Percentiles rank a stretch among this genome's conserved stretches.
Evolutionary conservation across 2,888 invertebrate species (phyloP).

Genomic region (Platycheirus rosarum): DNA sequence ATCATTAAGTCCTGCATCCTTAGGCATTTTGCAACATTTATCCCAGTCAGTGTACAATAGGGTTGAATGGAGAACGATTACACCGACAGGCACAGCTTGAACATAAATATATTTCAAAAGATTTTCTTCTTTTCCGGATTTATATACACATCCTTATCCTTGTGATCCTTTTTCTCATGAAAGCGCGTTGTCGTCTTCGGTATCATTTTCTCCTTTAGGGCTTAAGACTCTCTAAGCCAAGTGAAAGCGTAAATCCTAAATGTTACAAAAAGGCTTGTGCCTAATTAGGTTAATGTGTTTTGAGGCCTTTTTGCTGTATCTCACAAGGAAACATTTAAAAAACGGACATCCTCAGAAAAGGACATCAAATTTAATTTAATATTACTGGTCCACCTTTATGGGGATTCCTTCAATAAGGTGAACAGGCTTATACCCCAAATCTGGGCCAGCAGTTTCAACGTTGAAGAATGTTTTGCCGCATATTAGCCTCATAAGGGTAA

Average conservation of each 20-base stretch:
- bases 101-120: conserved; percentile 24
- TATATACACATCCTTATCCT: too few relatives aligned
- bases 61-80: conserved; percentile 41
- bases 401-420: conserved; percentile 26
- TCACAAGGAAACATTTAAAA: background rate
- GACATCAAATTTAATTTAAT: conserved; percentile 59
- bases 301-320: background rate
- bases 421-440: background rate
- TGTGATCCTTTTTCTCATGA: conserved; percentile 51
- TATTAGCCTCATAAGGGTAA: conserved; percentile 37
- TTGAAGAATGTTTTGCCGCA: conserved; percentile 29
- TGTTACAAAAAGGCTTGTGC: conserved; percentile 36
- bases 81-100: conserved; percentile 22
- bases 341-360: conserved; percentile 38
- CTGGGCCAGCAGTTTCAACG: conserved; percentile 6
- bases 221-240: conserved; percentile 10
- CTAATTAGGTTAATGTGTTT: conserved; percentile 56
- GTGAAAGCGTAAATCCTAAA: conserved; percentile 27
- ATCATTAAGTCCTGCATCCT: conserved; percentile 69
- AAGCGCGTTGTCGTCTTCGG: conserved; percentile 18
- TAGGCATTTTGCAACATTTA: conserved; percentile 66
- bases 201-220: conserved; percentile 5
- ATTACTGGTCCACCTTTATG: conserved; percentile 20
- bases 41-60: conserved; percentile 42
- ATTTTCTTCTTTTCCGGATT: conserved; percentile 43